These are phyloP conservation scores for Plumapathes pennacea DNA, from an alignment of 92 coral and sea anemone genomes.

Conservation along the genomic window DNA sequence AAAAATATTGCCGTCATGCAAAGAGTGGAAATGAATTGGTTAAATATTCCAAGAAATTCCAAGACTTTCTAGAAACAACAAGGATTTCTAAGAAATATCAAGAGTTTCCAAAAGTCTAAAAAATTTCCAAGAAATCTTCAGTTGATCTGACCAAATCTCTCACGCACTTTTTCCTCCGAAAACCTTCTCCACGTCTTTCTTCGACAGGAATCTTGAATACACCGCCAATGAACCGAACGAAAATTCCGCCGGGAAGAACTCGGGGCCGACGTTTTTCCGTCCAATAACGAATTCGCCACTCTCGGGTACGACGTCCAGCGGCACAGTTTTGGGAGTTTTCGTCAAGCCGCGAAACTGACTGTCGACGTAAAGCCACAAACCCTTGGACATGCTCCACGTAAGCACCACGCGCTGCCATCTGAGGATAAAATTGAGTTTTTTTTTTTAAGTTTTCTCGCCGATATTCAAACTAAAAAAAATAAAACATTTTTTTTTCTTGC, in stretches of 20 bases:
- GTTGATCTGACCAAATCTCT: neutral
- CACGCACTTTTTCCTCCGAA: slow-evolving; percentile 88
- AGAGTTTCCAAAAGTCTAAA: neutral
- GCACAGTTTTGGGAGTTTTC: slow-evolving; percentile 89
- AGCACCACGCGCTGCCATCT: slow-evolving; percentile 99
- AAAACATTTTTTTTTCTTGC: no score
- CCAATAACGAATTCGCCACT: slow-evolving; percentile 84
- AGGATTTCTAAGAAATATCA: neutral
- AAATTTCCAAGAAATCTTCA: neutral
- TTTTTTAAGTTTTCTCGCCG: neutral
- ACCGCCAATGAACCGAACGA: slow-evolving; percentile 89
- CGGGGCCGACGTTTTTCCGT: slow-evolving; percentile 74
- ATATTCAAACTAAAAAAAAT: no score
- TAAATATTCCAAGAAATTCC: no score
- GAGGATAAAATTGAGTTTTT: neutral
- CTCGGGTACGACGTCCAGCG: slow-evolving; percentile 71
- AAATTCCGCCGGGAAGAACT: slow-evolving; percentile 80
- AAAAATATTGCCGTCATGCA: neutral
- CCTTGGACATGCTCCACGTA: slow-evolving; percentile 94
- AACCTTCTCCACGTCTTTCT: slow-evolving; percentile 78
- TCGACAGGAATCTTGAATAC: slow-evolving; percentile 83
- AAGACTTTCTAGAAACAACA: neutral
- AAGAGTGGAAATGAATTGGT: no score
- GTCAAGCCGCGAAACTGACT: slow-evolving; percentile 94
- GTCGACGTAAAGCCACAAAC: slow-evolving; percentile 89